Percentiles rank a stretch among this genome's conserved stretches.
Evolutionary conservation across 2,113 vertebrate species (phyloP).

Genomic region (Cephalopterus ornatus): DNA sequence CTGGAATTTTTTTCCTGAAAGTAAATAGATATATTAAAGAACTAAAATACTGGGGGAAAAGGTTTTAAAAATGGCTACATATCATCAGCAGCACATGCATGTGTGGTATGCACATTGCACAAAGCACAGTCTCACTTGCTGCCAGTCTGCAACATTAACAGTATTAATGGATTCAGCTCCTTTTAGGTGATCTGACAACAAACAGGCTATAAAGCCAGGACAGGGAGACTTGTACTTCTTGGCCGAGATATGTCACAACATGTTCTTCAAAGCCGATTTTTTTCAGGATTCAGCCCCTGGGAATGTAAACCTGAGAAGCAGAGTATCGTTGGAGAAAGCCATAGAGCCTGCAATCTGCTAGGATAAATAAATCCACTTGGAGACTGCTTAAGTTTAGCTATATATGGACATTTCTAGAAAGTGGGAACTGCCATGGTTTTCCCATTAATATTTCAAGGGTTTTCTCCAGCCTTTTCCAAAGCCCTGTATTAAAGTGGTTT

Average conservation of each 20-base stretch:
- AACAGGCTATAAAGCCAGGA: background rate
- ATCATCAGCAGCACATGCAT: background rate
- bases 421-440: background rate
- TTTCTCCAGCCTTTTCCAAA: background rate
- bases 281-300: background rate
- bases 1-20: background rate
- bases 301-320: slow-evolving; percentile 10
- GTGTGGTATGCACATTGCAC: background rate
- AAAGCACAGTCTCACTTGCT: background rate
- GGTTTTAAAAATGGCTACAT: background rate
- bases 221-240: background rate
- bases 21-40: background rate
- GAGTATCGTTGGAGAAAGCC: background rate
- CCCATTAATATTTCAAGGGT: background rate
- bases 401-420: slow-evolving; percentile 27
- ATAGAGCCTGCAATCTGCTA: background rate
- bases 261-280: background rate
- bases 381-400: background rate
- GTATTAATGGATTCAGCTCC: background rate
- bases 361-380: background rate
- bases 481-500: background rate
- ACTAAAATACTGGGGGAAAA: background rate
- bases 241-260: background rate
- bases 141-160: background rate
- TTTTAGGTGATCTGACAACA: background rate